Percentiles rank a stretch among this genome's conserved stretches.
These are phyloP conservation scores for Scaptomyza reducta DNA, from an alignment of 2,888 invertebrate species.

Conservation along the genomic window DNA sequence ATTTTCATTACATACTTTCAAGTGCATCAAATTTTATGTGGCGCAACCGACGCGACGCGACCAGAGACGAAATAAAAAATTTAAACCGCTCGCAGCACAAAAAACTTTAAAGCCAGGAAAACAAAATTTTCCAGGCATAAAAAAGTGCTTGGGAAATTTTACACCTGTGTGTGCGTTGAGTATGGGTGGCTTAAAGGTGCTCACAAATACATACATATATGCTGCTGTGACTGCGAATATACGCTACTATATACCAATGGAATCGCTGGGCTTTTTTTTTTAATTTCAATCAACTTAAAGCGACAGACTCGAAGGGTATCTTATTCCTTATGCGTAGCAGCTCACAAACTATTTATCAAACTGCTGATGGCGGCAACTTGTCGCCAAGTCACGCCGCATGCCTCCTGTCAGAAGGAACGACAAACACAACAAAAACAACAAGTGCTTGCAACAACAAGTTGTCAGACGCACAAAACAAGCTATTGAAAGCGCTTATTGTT, in stretches of 20 bases:
- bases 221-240: slow-evolving; percentile 11
- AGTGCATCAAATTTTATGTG: slow-evolving; percentile 54
- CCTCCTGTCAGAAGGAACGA: slow-evolving; percentile 3
- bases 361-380: slow-evolving; percentile 51
- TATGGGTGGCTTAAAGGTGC: neutral
- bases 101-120: slow-evolving; percentile 40
- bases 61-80: slow-evolving; percentile 23
- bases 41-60: slow-evolving; percentile 26
- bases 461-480: slow-evolving; percentile 59
- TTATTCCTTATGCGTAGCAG: slow-evolving; percentile 14
- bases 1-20: slow-evolving; percentile 42
- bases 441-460: slow-evolving; percentile 29
- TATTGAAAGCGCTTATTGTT: slow-evolving; percentile 66
- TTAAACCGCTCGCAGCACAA: slow-evolving; percentile 23
- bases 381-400: slow-evolving; percentile 49
- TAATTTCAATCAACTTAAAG: slow-evolving; percentile 60
- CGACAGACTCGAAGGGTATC: slow-evolving; percentile 28
- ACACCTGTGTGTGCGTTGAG: slow-evolving; percentile 34
- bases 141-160: slow-evolving; percentile 40
- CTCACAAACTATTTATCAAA: slow-evolving; percentile 67
- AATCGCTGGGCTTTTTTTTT: slow-evolving; percentile 52
- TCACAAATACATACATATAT: neutral
- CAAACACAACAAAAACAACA: neutral
- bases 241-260: slow-evolving; percentile 7
- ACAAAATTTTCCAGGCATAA: neutral